Percentiles rank a stretch among this genome's conserved stretches.
phyloP scores from a whole-genome alignment of 2,888 invertebrate genomes.

The Augiades crinisus region DNA sequence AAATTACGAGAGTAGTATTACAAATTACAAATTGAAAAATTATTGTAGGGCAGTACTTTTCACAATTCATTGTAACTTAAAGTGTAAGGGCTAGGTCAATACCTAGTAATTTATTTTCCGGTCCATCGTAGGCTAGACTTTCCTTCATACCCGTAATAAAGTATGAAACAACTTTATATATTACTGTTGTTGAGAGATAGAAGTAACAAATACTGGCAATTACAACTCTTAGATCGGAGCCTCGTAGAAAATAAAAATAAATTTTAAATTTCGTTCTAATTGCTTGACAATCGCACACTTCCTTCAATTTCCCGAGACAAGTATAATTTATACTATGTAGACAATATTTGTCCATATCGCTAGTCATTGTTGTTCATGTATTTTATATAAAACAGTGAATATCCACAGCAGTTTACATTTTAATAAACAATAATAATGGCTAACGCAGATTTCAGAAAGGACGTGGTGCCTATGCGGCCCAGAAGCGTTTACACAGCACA shows the following conservation, averaged over 20 bases:
- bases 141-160: no score
- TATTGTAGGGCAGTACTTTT: no score
- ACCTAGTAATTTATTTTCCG: no score
- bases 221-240: constrained; percentile 15
- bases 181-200: no score
- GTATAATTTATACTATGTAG: constrained; percentile 71
- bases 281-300: constrained; percentile 57
- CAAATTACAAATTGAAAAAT: no score
- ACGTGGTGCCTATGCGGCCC: constrained; percentile 80
- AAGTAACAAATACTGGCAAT: constrained; percentile 26
- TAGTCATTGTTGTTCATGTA: constrained; percentile 66
- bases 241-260: constrained; percentile 27
- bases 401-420: constrained; percentile 32
- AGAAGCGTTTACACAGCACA: constrained; percentile 86
- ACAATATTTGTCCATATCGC: constrained; percentile 57
- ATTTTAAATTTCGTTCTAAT: constrained; percentile 53
- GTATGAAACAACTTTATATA: no score
- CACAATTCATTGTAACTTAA: no score
- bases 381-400: constrained; percentile 66
- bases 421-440: constrained; percentile 63
- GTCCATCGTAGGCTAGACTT: no score
- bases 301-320: constrained; percentile 49
- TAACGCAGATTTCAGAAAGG: constrained; percentile 74
- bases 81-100: no score
- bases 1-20: no score